A percentile compares a stretch with the other conserved stretches of the same genome.
These are phyloP conservation scores for Idaea dimidiata DNA, from an alignment of 2,888 invertebrate species.

Conservation along the genomic window DNA sequence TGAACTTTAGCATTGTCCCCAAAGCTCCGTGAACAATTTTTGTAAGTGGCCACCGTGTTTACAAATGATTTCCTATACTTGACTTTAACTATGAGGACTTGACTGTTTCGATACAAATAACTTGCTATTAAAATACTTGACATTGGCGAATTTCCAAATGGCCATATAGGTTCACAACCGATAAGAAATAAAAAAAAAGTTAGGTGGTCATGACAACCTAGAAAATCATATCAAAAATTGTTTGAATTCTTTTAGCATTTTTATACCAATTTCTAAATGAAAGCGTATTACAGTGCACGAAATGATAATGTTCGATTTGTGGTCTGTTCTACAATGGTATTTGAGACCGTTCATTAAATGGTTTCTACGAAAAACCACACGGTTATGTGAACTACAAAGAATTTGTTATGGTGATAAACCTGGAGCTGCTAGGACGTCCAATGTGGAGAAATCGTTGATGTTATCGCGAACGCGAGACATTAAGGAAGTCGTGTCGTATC, in stretches of 20 bases:
- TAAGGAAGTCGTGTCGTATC: conserved; percentile 83
- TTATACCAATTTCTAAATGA: conserved; percentile 6
- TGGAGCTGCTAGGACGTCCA: conserved; percentile 86
- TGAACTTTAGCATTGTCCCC: no score
- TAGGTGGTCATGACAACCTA: conserved; percentile 46
- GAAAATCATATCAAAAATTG: conserved; percentile 12
- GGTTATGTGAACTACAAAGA: conserved; percentile 94
- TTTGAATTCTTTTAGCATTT: conserved; percentile 3
- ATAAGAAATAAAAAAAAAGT: no score
- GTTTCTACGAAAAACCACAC: conserved; percentile 92
- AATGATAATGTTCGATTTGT: conserved; percentile 67
- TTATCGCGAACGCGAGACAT: conserved; percentile 86
- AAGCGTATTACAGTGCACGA: conserved; percentile 23
- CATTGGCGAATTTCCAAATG: no score
- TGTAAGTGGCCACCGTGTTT: no score
- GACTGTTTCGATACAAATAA: no score
- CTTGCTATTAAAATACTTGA: no score
- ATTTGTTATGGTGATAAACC: conserved; percentile 91
- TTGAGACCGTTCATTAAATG: conserved; percentile 94
- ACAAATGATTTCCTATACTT: no score
- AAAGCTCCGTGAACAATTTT: no score
- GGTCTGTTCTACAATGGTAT: conserved; percentile 81
- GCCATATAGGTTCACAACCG: no score
- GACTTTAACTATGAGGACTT: no score
- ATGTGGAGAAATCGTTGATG: conserved; percentile 88